Evolutionary conservation across 2,797 vertebrate species (phyloP).

Genomic region (Acropternis orthonyx): DNA sequence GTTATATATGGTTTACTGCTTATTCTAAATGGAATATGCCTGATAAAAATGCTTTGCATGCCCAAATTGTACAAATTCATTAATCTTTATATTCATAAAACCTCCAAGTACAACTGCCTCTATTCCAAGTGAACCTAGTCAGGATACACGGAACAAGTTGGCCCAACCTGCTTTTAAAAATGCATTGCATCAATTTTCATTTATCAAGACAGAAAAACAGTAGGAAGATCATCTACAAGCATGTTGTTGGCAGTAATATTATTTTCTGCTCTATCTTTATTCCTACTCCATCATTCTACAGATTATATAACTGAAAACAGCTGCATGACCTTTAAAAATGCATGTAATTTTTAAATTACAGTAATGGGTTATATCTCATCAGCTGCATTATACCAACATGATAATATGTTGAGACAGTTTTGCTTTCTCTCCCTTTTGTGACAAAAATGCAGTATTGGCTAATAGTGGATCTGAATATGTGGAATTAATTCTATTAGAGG

Average conservation of each 20-base stretch:
- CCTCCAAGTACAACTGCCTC: not conserved
- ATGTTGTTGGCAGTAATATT: not conserved
- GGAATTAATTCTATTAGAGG: not conserved
- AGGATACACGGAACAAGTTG: not conserved
- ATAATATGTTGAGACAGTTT: not conserved
- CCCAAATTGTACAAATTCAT: constrained; percentile 73
- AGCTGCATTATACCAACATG: not conserved
- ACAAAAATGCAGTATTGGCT: not conserved
- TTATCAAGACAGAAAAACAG: not conserved
- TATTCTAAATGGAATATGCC: constrained; percentile 66
- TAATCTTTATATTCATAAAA: constrained; percentile 64
- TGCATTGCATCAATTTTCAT: not conserved
- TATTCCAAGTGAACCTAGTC: not conserved
- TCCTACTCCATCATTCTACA: not conserved
- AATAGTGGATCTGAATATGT: not conserved
- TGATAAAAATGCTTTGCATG: constrained; percentile 72
- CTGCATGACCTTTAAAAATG: constrained; percentile 19
- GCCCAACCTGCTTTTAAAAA: not conserved
- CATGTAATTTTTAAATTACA: not conserved
- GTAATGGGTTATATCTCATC: not conserved
- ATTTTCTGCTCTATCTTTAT: not conserved
- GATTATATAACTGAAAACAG: not conserved
- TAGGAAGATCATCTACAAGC: not conserved
- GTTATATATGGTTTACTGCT: constrained; percentile 74
- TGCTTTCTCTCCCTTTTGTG: not conserved